Base-by-base conservation (phyloP, 2,113 vertebrate genomes). In the Python bivittatus region DNA sequence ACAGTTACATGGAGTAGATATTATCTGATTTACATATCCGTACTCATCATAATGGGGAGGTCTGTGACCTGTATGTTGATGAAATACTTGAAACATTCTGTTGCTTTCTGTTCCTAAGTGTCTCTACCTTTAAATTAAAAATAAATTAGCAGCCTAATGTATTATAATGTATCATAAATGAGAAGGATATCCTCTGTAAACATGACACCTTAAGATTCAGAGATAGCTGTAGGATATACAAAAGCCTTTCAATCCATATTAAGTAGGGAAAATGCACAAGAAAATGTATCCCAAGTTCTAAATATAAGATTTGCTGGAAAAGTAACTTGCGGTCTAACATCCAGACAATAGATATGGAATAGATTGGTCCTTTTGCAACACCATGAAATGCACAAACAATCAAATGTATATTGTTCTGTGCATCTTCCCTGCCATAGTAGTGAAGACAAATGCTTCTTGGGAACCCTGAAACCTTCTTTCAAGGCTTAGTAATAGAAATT, bases 401-500 rank as follows among this genome's bases (percentile, higher is more conserved):
- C 3, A 44, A 86, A 33, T 0, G 6, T 38, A 48, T 6, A 12
- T 9, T 84, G 3, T 2, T 88, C 33, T 90, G 90, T 94, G 48
- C 85, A 94, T 88, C 91, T 29, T 90, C 90, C 23, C 1, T 90
- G 25, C 3, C 23, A 61, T 48, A 29, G 91, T 93, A n/a, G 33
- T 17, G 91, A 68, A 94, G 52, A 92, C 29, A 3, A 29, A 48
- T 84, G 88, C 88, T 89, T 15, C 9, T 79, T 92, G 33, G 90
- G 3, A 54, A 29, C 56, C 52, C 58, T 25, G 8, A 88, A 53
- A 0, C 1, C 7, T 64, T n/a, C 93, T 94, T 89, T 95, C 42
- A 22, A 1, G 89, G 91, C 90, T 93, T 27, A 64, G 87, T 10
- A 7, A 86, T 92, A 88, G 56, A 88, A 88, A 96, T 94, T 53